A percentile compares a stretch with the other conserved stretches of the same genome.
Evolutionary conservation across 2,888 invertebrate genomes (phyloP).

Genomic region (Drosophila birchii): DNA sequence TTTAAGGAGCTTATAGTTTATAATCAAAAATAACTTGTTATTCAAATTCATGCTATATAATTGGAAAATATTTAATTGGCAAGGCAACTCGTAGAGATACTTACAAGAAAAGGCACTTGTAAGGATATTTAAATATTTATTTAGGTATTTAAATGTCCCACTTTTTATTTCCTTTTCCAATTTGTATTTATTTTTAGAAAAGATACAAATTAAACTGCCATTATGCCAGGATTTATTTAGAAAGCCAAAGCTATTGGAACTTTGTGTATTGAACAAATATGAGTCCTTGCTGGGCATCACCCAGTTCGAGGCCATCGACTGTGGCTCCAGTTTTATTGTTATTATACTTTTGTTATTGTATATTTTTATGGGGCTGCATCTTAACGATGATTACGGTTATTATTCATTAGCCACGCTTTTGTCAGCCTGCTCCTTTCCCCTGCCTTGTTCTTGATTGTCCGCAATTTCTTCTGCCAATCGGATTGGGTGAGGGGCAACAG

Average conservation of each 20-base stretch:
- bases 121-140: too few relatives aligned
- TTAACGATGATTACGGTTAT: conserved; percentile 68
- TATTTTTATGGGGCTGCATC: conserved; percentile 50
- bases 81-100: neutral
- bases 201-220: neutral
- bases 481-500: neutral
- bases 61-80: conserved; percentile 2
- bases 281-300: neutral
- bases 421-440: conserved; percentile 22
- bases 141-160: too few relatives aligned
- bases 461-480: conserved; percentile 30
- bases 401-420: conserved; percentile 62
- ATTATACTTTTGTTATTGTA: conserved; percentile 15
- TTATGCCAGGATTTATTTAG: neutral
- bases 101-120: neutral
- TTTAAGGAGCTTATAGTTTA: neutral
- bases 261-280: neutral
- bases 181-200: neutral
- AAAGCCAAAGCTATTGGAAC: neutral
- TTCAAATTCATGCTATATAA: neutral
- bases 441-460: conserved; percentile 41
- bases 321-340: conserved; percentile 13
- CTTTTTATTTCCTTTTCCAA: neutral
- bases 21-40: neutral
- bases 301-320: conserved; percentile 13